Percentiles rank a stretch among this genome's conserved stretches.
These are phyloP conservation scores for Caradrina kadenii DNA, from an alignment of 2,888 invertebrate genomes.

Conservation along the genomic window DNA sequence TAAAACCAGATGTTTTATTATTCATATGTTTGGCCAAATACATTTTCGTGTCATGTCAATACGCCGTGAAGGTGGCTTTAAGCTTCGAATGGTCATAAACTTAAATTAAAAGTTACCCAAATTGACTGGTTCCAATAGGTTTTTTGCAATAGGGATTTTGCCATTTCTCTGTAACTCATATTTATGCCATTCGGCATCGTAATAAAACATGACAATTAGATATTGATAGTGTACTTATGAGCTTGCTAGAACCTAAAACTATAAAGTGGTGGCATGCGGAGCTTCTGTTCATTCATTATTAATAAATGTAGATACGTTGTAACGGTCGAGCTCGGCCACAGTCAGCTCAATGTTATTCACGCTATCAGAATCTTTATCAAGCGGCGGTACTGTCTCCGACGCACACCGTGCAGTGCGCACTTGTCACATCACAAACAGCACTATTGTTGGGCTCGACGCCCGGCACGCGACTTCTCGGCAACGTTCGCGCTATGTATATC, in stretches of 20 bases:
- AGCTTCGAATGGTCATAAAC: conserved; percentile 11
- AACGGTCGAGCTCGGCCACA: conserved; percentile 50
- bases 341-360: conserved; percentile 52
- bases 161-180: conserved; percentile 48
- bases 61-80: conserved; percentile 1
- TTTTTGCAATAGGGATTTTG: conserved; percentile 16
- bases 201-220: conserved; percentile 69
- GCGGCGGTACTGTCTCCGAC: conserved; percentile 35
- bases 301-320: conserved; percentile 59
- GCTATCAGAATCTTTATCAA: conserved; percentile 58
- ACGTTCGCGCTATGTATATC: conserved; percentile 76
- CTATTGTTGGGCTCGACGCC: conserved; percentile 31
- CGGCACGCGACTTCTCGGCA: conserved; percentile 40
- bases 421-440: conserved; percentile 27
- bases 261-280: conserved; percentile 65
- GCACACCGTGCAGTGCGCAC: conserved; percentile 24
- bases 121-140: conserved; percentile 6
- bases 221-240: conserved; percentile 76
- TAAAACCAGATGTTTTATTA: conserved; percentile 13
- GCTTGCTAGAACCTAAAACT: conserved; percentile 76
- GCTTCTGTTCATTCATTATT: conserved; percentile 65
- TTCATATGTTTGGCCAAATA: conserved; percentile 28
- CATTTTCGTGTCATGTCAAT: conserved; percentile 32
- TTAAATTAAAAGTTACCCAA: background rate
- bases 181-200: conserved; percentile 65